Evolutionary conservation across 1,140 invertebrate species (phyloP).

Genomic region (Papilio dardanus): DNA sequence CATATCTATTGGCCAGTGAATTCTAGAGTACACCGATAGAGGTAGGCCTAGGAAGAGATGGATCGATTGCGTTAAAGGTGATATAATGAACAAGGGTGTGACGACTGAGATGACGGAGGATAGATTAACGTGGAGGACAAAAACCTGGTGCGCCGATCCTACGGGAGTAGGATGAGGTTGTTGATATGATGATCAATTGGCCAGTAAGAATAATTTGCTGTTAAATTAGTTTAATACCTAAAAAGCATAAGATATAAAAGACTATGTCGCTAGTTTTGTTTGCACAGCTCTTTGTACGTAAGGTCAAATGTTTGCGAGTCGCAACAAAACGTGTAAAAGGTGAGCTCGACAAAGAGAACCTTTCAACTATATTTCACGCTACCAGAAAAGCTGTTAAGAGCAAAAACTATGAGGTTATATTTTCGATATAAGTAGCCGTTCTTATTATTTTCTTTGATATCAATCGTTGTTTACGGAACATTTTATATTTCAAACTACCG

Average conservation of each 20-base stretch:
- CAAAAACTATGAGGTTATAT: background rate
- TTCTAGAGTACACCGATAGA: too few relatives aligned
- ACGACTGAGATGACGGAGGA: too few relatives aligned
- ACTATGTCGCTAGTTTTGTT: background rate
- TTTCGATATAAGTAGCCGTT: background rate
- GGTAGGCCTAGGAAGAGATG: too few relatives aligned
- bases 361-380: background rate
- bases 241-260: background rate
- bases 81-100: too few relatives aligned
- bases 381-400: background rate
- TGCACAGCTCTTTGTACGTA: background rate
- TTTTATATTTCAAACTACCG: too few relatives aligned
- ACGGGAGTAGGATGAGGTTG: too few relatives aligned
- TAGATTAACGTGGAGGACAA: too few relatives aligned
- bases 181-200: too few relatives aligned
- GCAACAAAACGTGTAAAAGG: conserved; percentile 12
- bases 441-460: background rate
- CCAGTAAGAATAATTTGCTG: background rate
- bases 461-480: too few relatives aligned
- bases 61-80: too few relatives aligned
- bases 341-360: background rate
- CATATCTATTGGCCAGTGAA: too few relatives aligned
- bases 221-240: background rate
- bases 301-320: conserved; percentile 15
- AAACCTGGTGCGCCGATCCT: too few relatives aligned